Evolutionary conservation across 2,888 invertebrate species (phyloP).

Genomic region (Erebia palarica): DNA sequence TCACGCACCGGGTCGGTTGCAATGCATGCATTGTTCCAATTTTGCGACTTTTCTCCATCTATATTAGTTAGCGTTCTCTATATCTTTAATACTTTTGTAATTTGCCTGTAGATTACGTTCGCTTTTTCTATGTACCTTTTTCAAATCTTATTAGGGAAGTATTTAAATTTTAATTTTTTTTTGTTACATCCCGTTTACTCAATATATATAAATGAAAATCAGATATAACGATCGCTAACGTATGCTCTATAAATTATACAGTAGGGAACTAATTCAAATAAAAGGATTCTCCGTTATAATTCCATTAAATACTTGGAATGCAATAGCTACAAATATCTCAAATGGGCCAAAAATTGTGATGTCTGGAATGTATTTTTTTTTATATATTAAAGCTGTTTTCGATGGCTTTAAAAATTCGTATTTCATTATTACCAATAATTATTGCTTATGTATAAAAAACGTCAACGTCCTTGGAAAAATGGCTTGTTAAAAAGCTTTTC

Average conservation of each 20-base stretch:
- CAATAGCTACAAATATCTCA: constrained; percentile 19
- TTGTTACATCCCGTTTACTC: background rate
- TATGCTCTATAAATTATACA: background rate
- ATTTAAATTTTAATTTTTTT: background rate
- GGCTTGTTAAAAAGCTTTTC: background rate
- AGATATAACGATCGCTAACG: constrained; percentile 27
- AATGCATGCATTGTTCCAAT: constrained; percentile 59
- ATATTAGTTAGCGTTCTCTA: constrained; percentile 26
- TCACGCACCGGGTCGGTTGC: constrained; percentile 64
- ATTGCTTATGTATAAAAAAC: too few species aligned
- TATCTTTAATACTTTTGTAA: constrained; percentile 17
- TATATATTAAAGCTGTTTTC: constrained; percentile 36
- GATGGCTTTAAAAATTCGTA: background rate
- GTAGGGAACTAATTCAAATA: background rate
- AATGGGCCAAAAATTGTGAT: constrained; percentile 29
- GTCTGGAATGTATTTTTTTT: constrained; percentile 28
- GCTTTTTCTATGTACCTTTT: background rate
- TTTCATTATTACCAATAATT: background rate
- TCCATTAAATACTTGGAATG: constrained; percentile 15
- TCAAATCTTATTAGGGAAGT: too few species aligned
- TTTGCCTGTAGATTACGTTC: constrained; percentile 16
- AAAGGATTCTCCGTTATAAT: background rate
- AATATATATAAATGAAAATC: background rate
- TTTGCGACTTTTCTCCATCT: constrained; percentile 23
- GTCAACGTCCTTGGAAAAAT: too few species aligned